phyloP scores from a whole-genome alignment of 2,888 invertebrate genomes.

The Protophormia terraenovae region DNA sequence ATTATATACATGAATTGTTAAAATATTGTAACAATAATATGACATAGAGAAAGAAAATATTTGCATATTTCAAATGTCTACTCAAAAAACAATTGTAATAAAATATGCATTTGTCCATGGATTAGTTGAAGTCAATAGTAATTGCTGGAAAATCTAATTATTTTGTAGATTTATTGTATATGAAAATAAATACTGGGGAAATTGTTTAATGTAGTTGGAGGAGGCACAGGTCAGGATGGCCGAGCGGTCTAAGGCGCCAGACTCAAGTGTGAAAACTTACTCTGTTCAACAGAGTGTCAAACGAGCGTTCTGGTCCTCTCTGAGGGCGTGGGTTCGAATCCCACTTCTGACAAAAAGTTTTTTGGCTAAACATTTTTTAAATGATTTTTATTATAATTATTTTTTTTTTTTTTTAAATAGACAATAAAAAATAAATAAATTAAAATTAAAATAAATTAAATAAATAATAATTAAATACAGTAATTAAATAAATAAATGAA shows the following conservation, averaged over 20 bases:
- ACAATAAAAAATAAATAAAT: no score
- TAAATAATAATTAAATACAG: no score
- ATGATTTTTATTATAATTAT: no score
- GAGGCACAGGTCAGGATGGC: slow-evolving; percentile 70
- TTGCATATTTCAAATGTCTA: slow-evolving; percentile 41
- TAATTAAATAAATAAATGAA: no score
- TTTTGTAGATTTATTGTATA: slow-evolving; percentile 12
- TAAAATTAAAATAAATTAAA: no score
- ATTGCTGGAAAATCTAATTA: slow-evolving; percentile 16
- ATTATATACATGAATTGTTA: slow-evolving; percentile 41
- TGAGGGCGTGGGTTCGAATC: slow-evolving; percentile 71
- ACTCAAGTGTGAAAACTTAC: slow-evolving; percentile 73
- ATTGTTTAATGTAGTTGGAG: background rate
- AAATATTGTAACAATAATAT: slow-evolving; percentile 46
- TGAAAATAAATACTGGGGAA: background rate
- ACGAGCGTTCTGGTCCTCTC: slow-evolving; percentile 73
- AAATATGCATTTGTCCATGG: background rate
- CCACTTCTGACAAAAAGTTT: background rate
- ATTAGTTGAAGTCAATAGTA: no score
- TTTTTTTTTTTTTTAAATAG: no score
- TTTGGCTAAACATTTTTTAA: background rate
- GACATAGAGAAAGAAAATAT: slow-evolving; percentile 32
- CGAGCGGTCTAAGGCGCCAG: slow-evolving; percentile 81
- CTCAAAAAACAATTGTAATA: slow-evolving; percentile 8
- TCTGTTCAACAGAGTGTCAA: slow-evolving; percentile 1